A percentile compares a stretch with the other conserved stretches of the same genome.
These are phyloP conservation scores for Oscheius sp. DNA, from an alignment of 2,888 invertebrate species.

Conservation along the genomic window DNA sequence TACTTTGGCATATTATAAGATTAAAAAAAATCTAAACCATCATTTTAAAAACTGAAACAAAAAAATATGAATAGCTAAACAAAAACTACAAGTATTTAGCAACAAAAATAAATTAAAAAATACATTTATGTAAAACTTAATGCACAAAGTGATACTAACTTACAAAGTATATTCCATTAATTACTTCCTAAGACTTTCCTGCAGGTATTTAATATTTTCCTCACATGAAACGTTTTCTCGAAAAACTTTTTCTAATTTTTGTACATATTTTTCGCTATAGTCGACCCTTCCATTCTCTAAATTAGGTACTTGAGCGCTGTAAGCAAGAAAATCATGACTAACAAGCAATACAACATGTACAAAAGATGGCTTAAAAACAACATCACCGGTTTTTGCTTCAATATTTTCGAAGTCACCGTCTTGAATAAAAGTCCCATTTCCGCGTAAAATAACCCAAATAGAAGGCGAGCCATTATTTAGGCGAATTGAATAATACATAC, in stretches of 20 bases:
- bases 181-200: no score
- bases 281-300: background rate
- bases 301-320: conserved; percentile 3
- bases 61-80: no score
- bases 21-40: background rate
- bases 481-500: background rate
- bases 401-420: background rate
- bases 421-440: conserved; percentile 3
- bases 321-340: background rate
- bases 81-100: no score
- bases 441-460: conserved; percentile 10
- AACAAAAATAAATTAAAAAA: no score
- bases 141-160: no score
- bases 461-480: background rate
- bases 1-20: conserved; percentile 11
- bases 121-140: no score
- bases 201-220: no score
- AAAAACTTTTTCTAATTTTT: background rate
- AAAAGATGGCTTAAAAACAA: conserved; percentile 14
- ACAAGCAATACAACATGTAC: background rate
- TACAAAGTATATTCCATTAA: no score
- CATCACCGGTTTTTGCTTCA: background rate
- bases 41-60: background rate
- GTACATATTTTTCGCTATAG: background rate
- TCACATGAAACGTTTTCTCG: no score